Percentiles rank a stretch among this genome's conserved stretches.
Conservation (phyloP, 2,888 invertebrate genomes). For the Drosophila ustulata region DNA sequence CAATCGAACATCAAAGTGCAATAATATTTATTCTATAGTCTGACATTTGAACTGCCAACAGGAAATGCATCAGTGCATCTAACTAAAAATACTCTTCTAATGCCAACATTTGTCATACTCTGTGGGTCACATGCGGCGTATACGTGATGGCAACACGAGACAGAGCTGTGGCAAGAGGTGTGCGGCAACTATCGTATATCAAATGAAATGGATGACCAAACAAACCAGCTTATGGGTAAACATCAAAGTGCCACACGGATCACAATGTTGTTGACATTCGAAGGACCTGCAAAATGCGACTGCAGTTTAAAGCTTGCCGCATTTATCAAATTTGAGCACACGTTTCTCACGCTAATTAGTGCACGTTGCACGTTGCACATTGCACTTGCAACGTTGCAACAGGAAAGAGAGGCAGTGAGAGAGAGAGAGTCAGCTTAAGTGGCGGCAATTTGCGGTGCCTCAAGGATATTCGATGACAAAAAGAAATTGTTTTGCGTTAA, state of each 20-base stretch:
- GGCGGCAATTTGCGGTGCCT: constrained; percentile 77
- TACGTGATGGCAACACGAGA: constrained; percentile 42
- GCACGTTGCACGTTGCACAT: constrained; percentile 4
- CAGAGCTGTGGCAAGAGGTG: not conserved
- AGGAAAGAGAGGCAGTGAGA: not conserved
- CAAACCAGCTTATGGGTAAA: constrained; percentile 74
- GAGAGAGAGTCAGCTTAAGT: constrained; percentile 62
- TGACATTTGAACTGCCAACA: constrained; percentile 58
- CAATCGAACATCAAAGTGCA: constrained; percentile 61
- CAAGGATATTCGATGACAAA: constrained; percentile 81
- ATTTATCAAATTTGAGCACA: constrained; percentile 30
- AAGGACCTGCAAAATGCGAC: not conserved
- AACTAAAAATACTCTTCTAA: no score
- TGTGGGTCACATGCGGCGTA: constrained; percentile 47
- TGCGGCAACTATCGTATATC: constrained; percentile 64
- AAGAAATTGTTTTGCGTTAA: constrained; percentile 78
- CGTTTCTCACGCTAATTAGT: constrained; percentile 76
- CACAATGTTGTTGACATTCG: constrained; percentile 42
- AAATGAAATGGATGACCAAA: constrained; percentile 79
- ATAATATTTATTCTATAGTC: constrained; percentile 14
- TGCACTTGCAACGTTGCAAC: constrained; percentile 10
- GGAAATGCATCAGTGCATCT: constrained; percentile 62
- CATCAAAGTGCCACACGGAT: constrained; percentile 61
- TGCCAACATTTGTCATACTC: constrained; percentile 2
- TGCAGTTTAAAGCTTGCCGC: constrained; percentile 14